A percentile compares a stretch with the other conserved stretches of the same genome.
Evolutionary conservation across 2,888 invertebrate species (phyloP).

Genomic region (Leucophenga montana): DNA sequence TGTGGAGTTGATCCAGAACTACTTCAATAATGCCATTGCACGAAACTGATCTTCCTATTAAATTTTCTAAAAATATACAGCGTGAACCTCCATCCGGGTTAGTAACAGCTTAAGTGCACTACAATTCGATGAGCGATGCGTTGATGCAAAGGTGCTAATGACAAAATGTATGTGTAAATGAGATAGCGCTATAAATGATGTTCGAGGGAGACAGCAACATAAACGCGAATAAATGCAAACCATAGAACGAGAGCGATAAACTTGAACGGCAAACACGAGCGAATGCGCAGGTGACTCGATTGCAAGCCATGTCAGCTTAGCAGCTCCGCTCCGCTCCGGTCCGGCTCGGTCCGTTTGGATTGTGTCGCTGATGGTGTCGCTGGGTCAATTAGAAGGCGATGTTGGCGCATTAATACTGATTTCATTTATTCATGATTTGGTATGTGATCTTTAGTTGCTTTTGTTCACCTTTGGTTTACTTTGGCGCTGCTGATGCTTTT

Average conservation of each 20-base stretch:
- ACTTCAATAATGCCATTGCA: too few species aligned
- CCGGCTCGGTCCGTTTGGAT: constrained; percentile 19
- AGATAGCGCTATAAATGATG: background rate
- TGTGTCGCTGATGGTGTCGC: constrained; percentile 47
- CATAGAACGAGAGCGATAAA: background rate
- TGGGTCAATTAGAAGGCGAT: constrained; percentile 67
- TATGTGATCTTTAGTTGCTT: constrained; percentile 22
- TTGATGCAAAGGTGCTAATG: too few species aligned
- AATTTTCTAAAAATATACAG: too few species aligned
- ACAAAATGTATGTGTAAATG: background rate
- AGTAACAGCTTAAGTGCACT: constrained; percentile 31
- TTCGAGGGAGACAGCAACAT: background rate
- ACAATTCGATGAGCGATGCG: constrained; percentile 13
- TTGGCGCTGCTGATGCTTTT: constrained; percentile 37
- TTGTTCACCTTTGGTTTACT: background rate
- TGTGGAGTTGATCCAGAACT: too few species aligned
- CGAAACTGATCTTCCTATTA: too few species aligned
- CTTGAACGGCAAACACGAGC: background rate
- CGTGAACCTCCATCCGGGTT: background rate
- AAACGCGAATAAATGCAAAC: constrained; percentile 31
- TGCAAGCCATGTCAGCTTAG: background rate
- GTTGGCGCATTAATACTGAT: constrained; percentile 64
- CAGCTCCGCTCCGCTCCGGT: constrained; percentile 16
- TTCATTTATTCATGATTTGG: constrained; percentile 31
- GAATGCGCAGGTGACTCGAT: constrained; percentile 13